Evolutionary conservation across 2,888 invertebrate genomes (phyloP).

Genomic region (Metopia argyrocephala): DNA sequence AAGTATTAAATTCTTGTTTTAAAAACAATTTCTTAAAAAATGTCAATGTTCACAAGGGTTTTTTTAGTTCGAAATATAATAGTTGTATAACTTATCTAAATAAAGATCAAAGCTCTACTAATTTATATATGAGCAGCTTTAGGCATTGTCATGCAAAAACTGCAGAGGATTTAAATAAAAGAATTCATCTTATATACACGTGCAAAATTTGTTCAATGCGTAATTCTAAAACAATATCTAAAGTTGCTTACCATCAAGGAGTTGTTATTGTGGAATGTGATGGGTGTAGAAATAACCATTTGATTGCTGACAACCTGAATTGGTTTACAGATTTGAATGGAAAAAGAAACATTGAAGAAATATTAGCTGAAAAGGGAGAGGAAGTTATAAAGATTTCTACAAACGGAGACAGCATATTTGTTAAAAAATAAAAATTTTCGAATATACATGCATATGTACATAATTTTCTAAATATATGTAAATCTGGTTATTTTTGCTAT

Average conservation of each 20-base stretch:
- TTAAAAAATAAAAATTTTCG: not conserved
- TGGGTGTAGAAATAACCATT: conserved; percentile 74
- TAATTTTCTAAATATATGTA: too few relatives aligned
- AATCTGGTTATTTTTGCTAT: too few relatives aligned
- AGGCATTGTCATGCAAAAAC: not conserved
- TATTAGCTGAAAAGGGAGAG: conserved; percentile 69
- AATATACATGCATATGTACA: too few relatives aligned
- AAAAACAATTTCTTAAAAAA: not conserved
- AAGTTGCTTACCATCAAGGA: conserved; percentile 73
- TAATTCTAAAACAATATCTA: conserved; percentile 73
- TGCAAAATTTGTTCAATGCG: conserved; percentile 75
- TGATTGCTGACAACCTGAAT: conserved; percentile 75
- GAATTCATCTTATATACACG: conserved; percentile 71
- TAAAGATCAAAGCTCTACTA: not conserved
- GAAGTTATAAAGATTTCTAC: conserved; percentile 42
- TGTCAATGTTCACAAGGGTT: not conserved
- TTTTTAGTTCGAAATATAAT: not conserved
- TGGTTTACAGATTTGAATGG: conserved; percentile 72
- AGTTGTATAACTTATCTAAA: not conserved
- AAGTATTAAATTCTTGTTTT: not conserved
- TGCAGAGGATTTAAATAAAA: conserved; percentile 35
- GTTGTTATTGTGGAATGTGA: conserved; percentile 75
- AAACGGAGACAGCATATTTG: not conserved
- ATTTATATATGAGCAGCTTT: not conserved
- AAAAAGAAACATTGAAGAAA: conserved; percentile 71